Evolutionary conservation across 2,113 vertebrate species (phyloP).

Genomic region (Amphiprion ocellaris): DNA sequence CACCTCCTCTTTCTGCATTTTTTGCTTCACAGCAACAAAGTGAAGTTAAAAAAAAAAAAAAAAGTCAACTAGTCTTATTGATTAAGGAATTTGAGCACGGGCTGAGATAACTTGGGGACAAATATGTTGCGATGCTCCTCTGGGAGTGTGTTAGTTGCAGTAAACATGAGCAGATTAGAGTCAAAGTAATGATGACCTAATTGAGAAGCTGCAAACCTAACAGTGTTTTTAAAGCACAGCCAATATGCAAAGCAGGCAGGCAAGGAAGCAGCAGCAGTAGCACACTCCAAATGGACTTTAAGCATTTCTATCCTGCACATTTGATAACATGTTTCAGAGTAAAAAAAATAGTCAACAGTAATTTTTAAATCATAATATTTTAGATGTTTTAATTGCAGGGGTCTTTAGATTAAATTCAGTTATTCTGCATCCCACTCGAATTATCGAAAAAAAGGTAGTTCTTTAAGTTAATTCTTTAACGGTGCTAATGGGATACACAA

Average conservation of each 20-base stretch:
- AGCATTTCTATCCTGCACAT: constrained; percentile 1
- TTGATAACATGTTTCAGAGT: not conserved
- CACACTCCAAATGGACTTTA: constrained; percentile 7
- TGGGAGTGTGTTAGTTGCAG: constrained; percentile 39
- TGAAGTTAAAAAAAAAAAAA: constrained; percentile 33
- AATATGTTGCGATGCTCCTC: constrained; percentile 46
- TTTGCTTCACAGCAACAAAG: constrained; percentile 39
- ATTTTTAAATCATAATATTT: too few species aligned
- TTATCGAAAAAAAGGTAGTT: too few species aligned
- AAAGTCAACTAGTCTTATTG: constrained; percentile 17
- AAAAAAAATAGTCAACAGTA: too few species aligned
- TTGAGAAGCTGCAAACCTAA: constrained; percentile 60
- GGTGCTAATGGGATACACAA: too few species aligned
- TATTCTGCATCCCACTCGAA: too few species aligned
- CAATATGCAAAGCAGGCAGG: constrained; percentile 53
- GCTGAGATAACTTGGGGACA: constrained; percentile 49
- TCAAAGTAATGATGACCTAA: constrained; percentile 65
- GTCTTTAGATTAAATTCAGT: too few species aligned
- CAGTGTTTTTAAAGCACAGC: constrained; percentile 46
- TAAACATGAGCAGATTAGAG: constrained; percentile 67
- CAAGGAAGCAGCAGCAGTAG: constrained; percentile 14
- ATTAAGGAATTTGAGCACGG: constrained; percentile 38
- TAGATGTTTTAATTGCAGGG: too few species aligned
- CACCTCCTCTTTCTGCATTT: constrained; percentile 24
- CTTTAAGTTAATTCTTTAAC: too few species aligned